Base-by-base conservation (phyloP, 2,888 invertebrate species). In the Petrophora chlorosata region DNA sequence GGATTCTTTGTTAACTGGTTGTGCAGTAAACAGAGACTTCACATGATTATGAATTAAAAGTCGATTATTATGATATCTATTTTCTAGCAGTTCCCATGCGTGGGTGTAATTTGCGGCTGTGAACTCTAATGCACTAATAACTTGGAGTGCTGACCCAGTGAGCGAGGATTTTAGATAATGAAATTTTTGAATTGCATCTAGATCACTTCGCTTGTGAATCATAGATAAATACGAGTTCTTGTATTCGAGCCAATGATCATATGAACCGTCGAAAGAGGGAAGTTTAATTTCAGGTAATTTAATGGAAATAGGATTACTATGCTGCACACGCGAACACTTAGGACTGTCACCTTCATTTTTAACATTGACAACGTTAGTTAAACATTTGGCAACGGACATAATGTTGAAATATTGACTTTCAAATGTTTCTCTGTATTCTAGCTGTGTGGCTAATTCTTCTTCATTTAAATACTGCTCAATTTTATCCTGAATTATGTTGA, bases 231-330 rank as follows among this genome's bases (percentile, higher is more conserved):
- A 59, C 5, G 53, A 47, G 13, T 63, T 43, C 25, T 42, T 42
- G 32, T 36, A 63, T 29, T 57, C 63, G 0, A 56, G 16, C 59
- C 64, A 64, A 8, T 50, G 40, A 22, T 63, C 58, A 35, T 46
- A 59, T 5, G 47, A 39, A 12, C 60, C 63, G 25, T 59, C 57
- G 17, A 59, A 63, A 2, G 43, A 23, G 5, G 60, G 54, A 13
- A 63, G 16, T 15, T 14, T 40, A n/a, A 62, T 62, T 1, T 36
- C 19, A 0, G 59, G 59, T 23, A 59, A 28, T 40, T 53, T 22
- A 3, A 29, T 29, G 8, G 29, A 52, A 16, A 48, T 22, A 3
- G 33, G 17, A 13, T 41, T 28, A 15, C 7, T 16, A 9, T n/a
- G 7, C 5, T 34, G 34, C 22, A 22, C 5, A 8, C 13, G 13